A percentile compares a stretch with the other conserved stretches of the same genome.
Conservation (phyloP, 2,113 vertebrate genomes). For the Hippocampus barbouri region DNA sequence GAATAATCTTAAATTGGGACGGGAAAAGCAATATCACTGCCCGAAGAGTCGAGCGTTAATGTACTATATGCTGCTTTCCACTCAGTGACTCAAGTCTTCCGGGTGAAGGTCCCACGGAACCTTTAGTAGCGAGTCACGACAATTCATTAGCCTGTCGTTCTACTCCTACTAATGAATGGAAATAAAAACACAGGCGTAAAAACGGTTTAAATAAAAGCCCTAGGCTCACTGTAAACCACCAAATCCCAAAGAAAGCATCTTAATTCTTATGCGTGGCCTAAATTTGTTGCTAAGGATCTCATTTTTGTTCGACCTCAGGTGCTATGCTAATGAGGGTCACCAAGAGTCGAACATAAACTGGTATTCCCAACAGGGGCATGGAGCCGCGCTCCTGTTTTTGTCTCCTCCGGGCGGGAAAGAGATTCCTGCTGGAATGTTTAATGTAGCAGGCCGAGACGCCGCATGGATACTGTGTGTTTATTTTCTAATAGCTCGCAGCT, state of each 20-base stretch:
- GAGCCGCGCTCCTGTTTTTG: conserved; percentile 18
- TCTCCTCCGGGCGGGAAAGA: conserved; percentile 1
- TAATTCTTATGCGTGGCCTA: conserved; percentile 62
- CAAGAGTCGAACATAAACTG: conserved; percentile 53
- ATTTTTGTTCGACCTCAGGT: conserved; percentile 43
- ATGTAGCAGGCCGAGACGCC: conserved; percentile 4
- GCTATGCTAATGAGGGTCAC: conserved; percentile 65
- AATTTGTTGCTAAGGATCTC: conserved; percentile 46
- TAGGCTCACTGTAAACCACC: conserved; percentile 45
- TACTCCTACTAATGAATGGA: conserved; percentile 24
- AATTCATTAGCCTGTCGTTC: conserved; percentile 20
- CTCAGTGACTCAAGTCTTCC: background rate
- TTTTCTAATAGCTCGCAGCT: conserved; percentile 24
- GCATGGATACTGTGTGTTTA: conserved; percentile 8
- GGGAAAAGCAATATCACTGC: too few relatives aligned
- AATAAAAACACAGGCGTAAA: conserved; percentile 41
- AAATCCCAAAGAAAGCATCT: conserved; percentile 50
- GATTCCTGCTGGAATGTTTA: conserved; percentile 9
- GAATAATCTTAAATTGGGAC: too few relatives aligned
- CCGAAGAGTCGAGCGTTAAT: too few relatives aligned
- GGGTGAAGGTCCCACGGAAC: background rate
- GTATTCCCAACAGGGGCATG: conserved; percentile 32
- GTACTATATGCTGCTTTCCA: background rate
- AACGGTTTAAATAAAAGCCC: conserved; percentile 46
- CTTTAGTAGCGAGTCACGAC: background rate